Evolutionary conservation across 2,797 vertebrate species (phyloP).

Genomic region (Taenioides sp.): DNA sequence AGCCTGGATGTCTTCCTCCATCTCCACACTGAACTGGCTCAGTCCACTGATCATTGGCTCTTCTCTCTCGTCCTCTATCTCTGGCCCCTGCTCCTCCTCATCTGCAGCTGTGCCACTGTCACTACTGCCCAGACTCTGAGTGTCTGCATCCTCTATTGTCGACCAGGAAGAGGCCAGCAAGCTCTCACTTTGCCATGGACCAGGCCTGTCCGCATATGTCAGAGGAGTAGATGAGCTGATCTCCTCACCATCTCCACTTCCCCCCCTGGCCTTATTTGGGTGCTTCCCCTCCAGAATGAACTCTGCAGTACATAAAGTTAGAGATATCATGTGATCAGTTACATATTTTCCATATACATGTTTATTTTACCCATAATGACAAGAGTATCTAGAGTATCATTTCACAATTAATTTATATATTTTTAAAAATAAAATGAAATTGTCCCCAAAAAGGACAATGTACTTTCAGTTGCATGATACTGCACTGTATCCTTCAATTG

Average conservation of each 20-base stretch:
- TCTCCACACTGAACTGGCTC: conserved; percentile 67
- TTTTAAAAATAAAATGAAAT: background rate
- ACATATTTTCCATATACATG: background rate
- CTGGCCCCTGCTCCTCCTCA: conserved; percentile 79
- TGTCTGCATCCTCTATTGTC: conserved; percentile 85
- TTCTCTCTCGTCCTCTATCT: conserved; percentile 68
- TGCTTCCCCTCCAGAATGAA: conserved; percentile 87
- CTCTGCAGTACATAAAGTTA: conserved; percentile 39
- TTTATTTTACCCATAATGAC: background rate
- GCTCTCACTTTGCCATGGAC: conserved; percentile 83
- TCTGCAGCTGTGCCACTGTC: conserved; percentile 75
- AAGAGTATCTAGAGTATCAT: background rate
- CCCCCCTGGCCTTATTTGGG: conserved; percentile 73
- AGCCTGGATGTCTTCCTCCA: conserved; percentile 58
- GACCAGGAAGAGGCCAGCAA: conserved; percentile 91
- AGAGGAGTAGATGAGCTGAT: conserved; percentile 69
- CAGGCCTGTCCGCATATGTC: conserved; percentile 55
- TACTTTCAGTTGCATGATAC: background rate
- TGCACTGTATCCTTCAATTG: background rate
- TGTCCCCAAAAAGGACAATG: background rate
- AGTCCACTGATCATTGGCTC: conserved; percentile 75
- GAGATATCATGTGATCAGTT: conserved; percentile 1
- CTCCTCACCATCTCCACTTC: conserved; percentile 78
- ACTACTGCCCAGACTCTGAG: conserved; percentile 88
- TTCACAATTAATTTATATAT: background rate